Evolutionary conservation across 2,888 invertebrate genomes (phyloP), one percentile per base, ranked within the genome.

Genomic region (Belgica antarctica): DNA sequence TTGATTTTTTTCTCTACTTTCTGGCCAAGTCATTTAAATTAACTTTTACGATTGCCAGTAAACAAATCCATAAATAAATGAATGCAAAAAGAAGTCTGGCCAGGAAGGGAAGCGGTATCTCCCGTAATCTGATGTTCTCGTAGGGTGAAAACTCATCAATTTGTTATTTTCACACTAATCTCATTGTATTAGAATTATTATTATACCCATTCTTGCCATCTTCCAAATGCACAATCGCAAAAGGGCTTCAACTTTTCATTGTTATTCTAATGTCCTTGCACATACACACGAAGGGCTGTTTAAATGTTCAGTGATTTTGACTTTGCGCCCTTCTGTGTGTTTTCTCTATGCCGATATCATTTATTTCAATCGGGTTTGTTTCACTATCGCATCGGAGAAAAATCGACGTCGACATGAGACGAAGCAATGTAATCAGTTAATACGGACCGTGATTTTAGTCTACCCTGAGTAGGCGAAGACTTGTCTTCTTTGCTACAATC

Each of bases 41-140:
- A 68, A 68, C 68, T 68, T 68, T 57, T 68, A 68, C 28, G n/a
- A 5, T 57, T 68, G 68, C 17, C 68, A 52, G 57, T 68, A 68
- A 68, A 68, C 68, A 68, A 68, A 68, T 57, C 31, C 27, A 22
- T 52, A 24, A 19, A 52, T 52, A 41, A 41, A 52, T 17, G 46
- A 46, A 46, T 46, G 46, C 8, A 31, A 8, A 31, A 10, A 46
- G 15, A 7, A 46, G 46, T n/a, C n/a, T 12, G 41, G 15, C n/a
- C 12, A 41, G 41, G n/a, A 52, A 52, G 52, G 52, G 52, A 52
- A 12, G 22, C 59, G 25, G 7, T 25, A 25, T 59, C 59, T 19
- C 24, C 24, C 3, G n/a, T 4, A 10, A 22, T 52, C 22, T 22
- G 52, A 24, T 52, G 19, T 22, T 17, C 8, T 52, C 12, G 24